Conservation (phyloP, 2,888 invertebrate genomes). For the Mythimna pallens region DNA sequence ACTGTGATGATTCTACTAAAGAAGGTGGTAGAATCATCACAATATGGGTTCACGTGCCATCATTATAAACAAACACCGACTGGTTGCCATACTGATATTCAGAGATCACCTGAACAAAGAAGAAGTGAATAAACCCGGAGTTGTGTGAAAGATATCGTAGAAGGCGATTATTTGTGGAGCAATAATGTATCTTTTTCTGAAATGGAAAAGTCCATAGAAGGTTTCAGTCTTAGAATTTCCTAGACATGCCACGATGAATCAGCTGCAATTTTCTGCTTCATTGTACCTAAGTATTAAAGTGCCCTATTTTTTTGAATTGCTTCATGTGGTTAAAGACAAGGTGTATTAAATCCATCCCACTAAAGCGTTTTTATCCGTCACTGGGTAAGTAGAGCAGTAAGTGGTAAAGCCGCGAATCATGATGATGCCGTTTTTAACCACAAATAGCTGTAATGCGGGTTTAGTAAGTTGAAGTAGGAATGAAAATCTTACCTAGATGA, state of each 20-base stretch:
- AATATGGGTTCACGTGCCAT: no score
- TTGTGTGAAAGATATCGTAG: no score
- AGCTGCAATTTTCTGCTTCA: not conserved
- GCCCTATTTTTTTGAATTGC: not conserved
- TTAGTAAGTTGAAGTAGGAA: constrained; percentile 31
- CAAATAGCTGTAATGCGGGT: constrained; percentile 52
- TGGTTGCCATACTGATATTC: no score
- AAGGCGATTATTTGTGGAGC: no score
- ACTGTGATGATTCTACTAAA: no score
- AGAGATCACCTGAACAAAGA: no score
- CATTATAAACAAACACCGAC: no score
- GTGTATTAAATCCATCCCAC: constrained; percentile 33
- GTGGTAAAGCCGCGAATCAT: constrained; percentile 56
- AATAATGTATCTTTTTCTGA: no score
- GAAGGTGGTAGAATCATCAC: no score
- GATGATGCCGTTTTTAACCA: constrained; percentile 56
- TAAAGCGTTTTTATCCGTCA: constrained; percentile 50
- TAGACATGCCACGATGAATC: not conserved
- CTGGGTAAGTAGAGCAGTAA: constrained; percentile 54
- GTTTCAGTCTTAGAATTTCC: not conserved
- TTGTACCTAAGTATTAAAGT: not conserved
- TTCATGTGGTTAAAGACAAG: constrained; percentile 23
- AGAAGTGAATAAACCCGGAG: no score
- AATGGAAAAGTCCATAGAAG: not conserved
- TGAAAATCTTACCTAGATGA: constrained; percentile 25